phyloP scores from a whole-genome alignment of 2,888 invertebrate species.

The Miltochrista miniata region DNA sequence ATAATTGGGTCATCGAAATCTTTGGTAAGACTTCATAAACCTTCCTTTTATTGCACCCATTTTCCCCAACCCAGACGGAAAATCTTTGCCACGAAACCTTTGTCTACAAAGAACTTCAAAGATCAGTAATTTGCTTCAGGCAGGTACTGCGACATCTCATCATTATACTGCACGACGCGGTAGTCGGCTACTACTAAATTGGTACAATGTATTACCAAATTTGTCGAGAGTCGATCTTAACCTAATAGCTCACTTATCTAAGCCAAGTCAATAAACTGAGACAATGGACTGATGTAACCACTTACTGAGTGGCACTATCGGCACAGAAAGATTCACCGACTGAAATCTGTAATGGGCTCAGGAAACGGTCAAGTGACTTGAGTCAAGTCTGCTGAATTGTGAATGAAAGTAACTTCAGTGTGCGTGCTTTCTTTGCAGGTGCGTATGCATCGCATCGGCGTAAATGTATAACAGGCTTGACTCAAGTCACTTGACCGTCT shows the following conservation, averaged over 20 bases:
- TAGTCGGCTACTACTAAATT: neutral
- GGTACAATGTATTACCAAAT: conserved; percentile 46
- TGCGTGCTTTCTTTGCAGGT: too few relatives aligned
- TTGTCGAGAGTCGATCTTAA: conserved; percentile 34
- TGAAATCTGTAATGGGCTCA: neutral
- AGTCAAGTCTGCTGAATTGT: too few relatives aligned
- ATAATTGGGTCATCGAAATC: too few relatives aligned
- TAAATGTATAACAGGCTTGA: too few relatives aligned
- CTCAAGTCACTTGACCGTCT: too few relatives aligned
- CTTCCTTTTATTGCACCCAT: too few relatives aligned
- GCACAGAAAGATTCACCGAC: conserved; percentile 3
- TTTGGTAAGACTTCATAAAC: too few relatives aligned
- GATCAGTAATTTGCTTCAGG: conserved; percentile 16
- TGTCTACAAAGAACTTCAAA: neutral
- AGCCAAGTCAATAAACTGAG: conserved; percentile 45
- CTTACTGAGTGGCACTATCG: conserved; percentile 32
- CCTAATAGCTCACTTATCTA: conserved; percentile 52
- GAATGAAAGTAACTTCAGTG: too few relatives aligned
- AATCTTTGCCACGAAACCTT: too few relatives aligned
- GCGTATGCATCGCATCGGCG: too few relatives aligned
- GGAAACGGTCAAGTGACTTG: too few relatives aligned
- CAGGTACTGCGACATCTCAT: conserved; percentile 28
- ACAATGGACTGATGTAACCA: conserved; percentile 47
- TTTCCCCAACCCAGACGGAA: too few relatives aligned
- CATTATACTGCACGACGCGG: conserved; percentile 35